Base-by-base conservation (phyloP, 2,797 vertebrate genomes). In the Pangasius mekongensis region DNA sequence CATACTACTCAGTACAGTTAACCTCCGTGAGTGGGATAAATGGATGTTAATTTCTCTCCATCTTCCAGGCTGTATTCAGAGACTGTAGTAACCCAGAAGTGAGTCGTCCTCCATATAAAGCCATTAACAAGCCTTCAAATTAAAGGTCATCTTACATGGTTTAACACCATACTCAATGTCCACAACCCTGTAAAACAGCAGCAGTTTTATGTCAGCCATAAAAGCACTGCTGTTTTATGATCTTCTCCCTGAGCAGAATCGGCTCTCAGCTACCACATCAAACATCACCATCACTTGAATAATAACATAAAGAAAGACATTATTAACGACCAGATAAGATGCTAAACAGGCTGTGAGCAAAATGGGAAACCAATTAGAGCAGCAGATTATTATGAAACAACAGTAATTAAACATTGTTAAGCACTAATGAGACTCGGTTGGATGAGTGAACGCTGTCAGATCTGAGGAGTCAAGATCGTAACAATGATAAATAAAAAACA, bases 221-320 rank as follows among this genome's bases (percentile, higher is more conserved):
- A 89, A 87, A 83, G 81, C 82, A 64, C 73, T 8, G n/a, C 88
- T 80, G 73, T 56, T 87, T 89, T 89, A 87, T 80, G 85, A 89
- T 56, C 81, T 78, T 81, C 84, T 85, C 22, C 20, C 20, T 20
- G 22, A 67, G 62, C 20, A 30, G 33, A 67, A 78, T 60, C 24
- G 14, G 54, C 39, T 80, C 73, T 69, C n/a, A 27, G 74, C 54
- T 62, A 84, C 73, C 36, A 18, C 78, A 85, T 77, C 85, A 67
- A 67, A 86, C 78, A 67, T 56, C 84, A 71, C 66, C 81, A 84
- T 69, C 7, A 89, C 66, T 33, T 71, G 87, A 89, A 87, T 89
- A 83, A 89, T 89, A 84, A 64, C 86, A 89, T 84, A 84, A 90
- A 85, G 87, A 54, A 27, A 52, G 83, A 71, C 64, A 71, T 87